Evolutionary conservation across 2,888 invertebrate species (phyloP).

Genomic region (Troides aeacus): DNA sequence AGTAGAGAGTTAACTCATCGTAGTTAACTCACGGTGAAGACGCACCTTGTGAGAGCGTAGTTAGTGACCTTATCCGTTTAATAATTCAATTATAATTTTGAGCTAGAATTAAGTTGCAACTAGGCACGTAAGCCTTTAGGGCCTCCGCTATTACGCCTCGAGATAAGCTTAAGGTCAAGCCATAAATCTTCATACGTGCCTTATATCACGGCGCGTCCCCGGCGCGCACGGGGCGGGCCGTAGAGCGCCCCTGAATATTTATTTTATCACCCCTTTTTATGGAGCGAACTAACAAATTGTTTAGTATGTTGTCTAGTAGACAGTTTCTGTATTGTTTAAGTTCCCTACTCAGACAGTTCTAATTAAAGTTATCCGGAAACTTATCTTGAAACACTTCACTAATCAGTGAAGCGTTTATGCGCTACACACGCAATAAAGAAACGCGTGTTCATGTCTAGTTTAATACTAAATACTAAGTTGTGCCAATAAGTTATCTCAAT

Average conservation of each 20-base stretch:
- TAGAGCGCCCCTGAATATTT: conserved; percentile 17
- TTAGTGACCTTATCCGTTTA: conserved; percentile 2
- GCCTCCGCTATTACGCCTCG: conserved; percentile 7
- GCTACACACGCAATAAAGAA: too few relatives aligned
- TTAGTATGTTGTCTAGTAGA: conserved; percentile 11
- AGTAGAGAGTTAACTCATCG: too few relatives aligned
- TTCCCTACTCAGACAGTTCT: too few relatives aligned
- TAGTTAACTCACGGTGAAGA: too few relatives aligned
- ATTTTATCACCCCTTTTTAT: conserved; percentile 18
- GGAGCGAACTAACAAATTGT: conserved; percentile 11
- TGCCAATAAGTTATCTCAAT: too few relatives aligned
- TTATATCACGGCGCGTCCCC: conserved; percentile 13
- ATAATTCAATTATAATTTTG: conserved; percentile 23
- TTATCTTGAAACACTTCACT: too few relatives aligned
- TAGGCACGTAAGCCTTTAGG: conserved; percentile 21
- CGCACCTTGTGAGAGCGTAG: too few relatives aligned
- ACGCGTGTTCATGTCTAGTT: too few relatives aligned
- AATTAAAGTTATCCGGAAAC: too few relatives aligned
- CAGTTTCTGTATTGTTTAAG: conserved; percentile 3
- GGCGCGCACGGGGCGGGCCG: conserved; percentile 5
- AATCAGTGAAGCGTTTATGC: too few relatives aligned
- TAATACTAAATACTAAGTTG: too few relatives aligned
- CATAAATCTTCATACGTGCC: conserved; percentile 26
- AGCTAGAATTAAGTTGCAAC: conserved; percentile 15
- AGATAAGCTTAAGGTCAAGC: conserved; percentile 21